Evolutionary conservation across 2,888 invertebrate genomes (phyloP).

Genomic region (Leistus spinibarbis): DNA sequence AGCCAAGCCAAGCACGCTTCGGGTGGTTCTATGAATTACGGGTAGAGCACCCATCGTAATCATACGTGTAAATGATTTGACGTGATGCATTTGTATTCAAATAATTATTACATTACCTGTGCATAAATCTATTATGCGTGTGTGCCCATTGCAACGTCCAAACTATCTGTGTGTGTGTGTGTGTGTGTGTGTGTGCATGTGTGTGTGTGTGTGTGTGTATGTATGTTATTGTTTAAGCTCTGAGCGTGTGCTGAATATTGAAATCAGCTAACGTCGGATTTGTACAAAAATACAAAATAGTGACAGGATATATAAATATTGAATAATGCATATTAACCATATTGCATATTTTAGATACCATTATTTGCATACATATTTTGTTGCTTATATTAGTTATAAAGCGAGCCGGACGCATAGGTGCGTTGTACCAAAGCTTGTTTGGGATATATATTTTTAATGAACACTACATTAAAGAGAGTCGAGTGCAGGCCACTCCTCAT

Average conservation of each 20-base stretch:
- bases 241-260: background rate
- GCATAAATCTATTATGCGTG: background rate
- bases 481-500: no score
- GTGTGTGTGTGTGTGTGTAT: no score
- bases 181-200: no score
- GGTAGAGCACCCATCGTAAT: background rate
- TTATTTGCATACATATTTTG: no score
- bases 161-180: background rate
- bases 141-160: background rate
- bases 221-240: no score
- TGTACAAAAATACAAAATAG: background rate
- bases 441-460: no score
- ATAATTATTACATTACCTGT: background rate
- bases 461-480: no score
- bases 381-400: no score
- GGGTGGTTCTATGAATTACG: background rate
- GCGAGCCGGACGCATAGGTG: no score
- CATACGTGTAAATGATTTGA: background rate
- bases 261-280: background rate
- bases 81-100: background rate
- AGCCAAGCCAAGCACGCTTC: background rate
- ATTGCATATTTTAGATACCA: no score
- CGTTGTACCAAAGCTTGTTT: no score
- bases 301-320: background rate
- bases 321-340: background rate